Evolutionary conservation across 2,888 invertebrate genomes (phyloP).

Genomic region (Salpingus planirostris): DNA sequence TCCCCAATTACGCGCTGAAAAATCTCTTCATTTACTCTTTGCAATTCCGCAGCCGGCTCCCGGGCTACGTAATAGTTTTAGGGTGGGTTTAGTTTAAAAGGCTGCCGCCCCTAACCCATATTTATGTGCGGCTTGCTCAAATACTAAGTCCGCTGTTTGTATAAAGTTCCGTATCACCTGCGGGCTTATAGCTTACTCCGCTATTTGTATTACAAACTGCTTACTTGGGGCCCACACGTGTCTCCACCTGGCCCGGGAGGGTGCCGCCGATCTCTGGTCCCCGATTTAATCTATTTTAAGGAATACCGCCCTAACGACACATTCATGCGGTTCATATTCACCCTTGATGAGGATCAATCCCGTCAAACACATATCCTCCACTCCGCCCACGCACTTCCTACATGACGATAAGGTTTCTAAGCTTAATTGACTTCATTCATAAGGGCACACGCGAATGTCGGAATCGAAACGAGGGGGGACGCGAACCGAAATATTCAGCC

Average conservation of each 20-base stretch:
- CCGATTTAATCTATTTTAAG: too few species aligned
- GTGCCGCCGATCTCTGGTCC: too few species aligned
- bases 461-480: too few species aligned
- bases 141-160: constrained; percentile 21
- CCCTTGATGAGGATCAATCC: too few species aligned
- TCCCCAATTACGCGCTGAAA: constrained; percentile 11
- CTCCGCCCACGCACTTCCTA: too few species aligned
- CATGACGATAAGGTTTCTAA: too few species aligned
- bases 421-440: too few species aligned
- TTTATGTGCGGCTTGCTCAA: constrained; percentile 20
- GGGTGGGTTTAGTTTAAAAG: constrained; percentile 13
- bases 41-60: constrained; percentile 13
- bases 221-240: constrained; percentile 15
- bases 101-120: constrained; percentile 18
- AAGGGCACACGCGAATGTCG: too few species aligned
- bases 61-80: constrained; percentile 14
- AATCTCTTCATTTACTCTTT: constrained; percentile 15
- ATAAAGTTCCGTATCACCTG: constrained; percentile 22
- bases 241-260: background rate
- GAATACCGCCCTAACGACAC: too few species aligned
- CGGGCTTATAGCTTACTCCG: constrained; percentile 18
- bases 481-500: too few species aligned
- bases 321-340: too few species aligned
- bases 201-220: constrained; percentile 23
- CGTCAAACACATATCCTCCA: too few species aligned